Evolutionary conservation across 2,797 vertebrate genomes (phyloP), one percentile per base, ranked within the genome.

Genomic region (Australoheros facetus): DNA sequence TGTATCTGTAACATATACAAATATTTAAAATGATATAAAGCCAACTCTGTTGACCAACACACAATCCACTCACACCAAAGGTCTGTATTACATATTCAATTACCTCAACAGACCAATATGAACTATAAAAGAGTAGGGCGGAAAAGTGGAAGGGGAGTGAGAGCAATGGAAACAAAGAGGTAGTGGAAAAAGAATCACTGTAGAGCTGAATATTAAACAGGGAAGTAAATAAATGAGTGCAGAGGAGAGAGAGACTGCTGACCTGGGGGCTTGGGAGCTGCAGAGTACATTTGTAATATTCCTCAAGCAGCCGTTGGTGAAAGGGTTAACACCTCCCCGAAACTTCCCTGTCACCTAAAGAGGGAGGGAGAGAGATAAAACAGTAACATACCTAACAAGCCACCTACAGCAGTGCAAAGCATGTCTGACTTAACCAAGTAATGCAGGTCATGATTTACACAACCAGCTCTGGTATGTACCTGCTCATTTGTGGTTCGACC

Each of bases 401-500:
- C 55, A 73, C 34, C 51, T 39, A 9, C 7, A 69, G 26, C 0
- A 69, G 2, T 51, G 64, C 30, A 51, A 74, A 48, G 66, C n/a
- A 5, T 37, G n/a, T 5, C 17, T 7, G 9, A 37, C 53, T 13
- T 39, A 19, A 51, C 45, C 21, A 14, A 69, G 14, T 32, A 48
- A 75, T 37, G 45, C 6, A 66, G 16, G 45, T 42, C 1, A 5
- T 28, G 39, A 48, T 48, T 66, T 17, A 30, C 14, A 34, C 16
- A 73, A 14, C 3, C 26, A 32, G 53, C 48, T 19, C 21, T 37
- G 14, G 5, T 23, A 70, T 30, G 28, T 86, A 99, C 98, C 97
- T 99, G 98, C 84, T 99, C 98, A 0, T 99, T 99, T 77, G 98
- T 99, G 75, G 98, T 99, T 64, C 98, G 96, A 21, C 98, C 98